Percentiles rank a stretch among this genome's conserved stretches.
Evolutionary conservation across 2,113 vertebrate species (phyloP).

Genomic region (Cyanistes caeruleus): DNA sequence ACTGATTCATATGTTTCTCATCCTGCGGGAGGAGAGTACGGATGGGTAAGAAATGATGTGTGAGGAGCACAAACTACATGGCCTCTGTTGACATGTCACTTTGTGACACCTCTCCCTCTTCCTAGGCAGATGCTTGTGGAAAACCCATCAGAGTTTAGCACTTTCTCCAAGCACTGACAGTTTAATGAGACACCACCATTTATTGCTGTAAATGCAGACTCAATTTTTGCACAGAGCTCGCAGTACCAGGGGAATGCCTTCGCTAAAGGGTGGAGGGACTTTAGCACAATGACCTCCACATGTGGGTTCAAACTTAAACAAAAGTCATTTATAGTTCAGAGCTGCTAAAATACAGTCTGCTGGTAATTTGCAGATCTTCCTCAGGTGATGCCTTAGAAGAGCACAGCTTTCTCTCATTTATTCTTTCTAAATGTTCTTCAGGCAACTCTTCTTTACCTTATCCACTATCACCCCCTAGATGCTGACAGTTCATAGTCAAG

Average conservation of each 20-base stretch:
- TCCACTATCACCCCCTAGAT: slow-evolving; percentile 66
- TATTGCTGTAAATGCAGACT: not conserved
- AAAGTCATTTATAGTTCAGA: not conserved
- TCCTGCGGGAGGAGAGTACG: not conserved
- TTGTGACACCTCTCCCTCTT: slow-evolving; percentile 41
- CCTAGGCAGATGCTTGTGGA: slow-evolving; percentile 12
- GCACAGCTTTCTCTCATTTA: not conserved
- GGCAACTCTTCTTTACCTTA: slow-evolving; percentile 44
- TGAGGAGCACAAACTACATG: not conserved
- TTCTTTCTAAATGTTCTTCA: not conserved
- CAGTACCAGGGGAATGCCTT: not conserved
- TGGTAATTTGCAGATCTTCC: not conserved
- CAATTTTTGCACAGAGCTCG: not conserved
- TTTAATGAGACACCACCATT: slow-evolving; percentile 7
- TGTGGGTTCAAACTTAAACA: not conserved
- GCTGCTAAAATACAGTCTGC: not conserved
- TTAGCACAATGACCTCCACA: not conserved
- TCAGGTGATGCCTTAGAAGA: not conserved
- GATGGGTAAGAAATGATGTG: not conserved
- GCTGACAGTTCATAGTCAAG: slow-evolving; percentile 20
- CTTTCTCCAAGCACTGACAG: slow-evolving; percentile 9
- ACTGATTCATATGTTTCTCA: not conserved
- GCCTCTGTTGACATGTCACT: not conserved
- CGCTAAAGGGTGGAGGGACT: not conserved
- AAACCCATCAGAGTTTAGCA: slow-evolving; percentile 54